phyloP scores from a whole-genome alignment of 2,888 invertebrate species.

The Plebejus argus region DNA sequence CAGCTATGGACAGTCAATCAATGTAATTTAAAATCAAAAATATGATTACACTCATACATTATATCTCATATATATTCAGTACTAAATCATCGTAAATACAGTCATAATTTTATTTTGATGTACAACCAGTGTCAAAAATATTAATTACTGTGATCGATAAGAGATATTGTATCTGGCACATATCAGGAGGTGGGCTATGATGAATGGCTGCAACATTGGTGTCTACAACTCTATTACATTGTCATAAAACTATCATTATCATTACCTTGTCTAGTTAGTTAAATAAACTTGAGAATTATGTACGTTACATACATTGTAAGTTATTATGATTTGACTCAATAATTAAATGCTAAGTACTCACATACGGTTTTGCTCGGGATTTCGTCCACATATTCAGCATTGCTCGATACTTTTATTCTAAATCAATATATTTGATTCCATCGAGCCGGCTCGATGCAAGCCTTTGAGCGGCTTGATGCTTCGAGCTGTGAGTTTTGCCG shows the following conservation, averaged over 20 bases:
- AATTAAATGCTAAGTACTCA: too few relatives aligned
- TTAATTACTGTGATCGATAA: background rate
- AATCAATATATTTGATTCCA: too few relatives aligned
- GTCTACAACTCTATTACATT: background rate
- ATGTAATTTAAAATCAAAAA: background rate
- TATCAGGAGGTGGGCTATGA: background rate
- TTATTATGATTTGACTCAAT: too few relatives aligned
- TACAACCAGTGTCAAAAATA: background rate
- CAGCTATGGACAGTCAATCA: too few relatives aligned
- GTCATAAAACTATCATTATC: background rate
- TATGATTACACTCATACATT: background rate
- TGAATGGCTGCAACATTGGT: background rate
- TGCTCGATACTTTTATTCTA: too few relatives aligned
- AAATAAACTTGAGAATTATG: background rate
- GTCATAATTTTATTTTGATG: slow-evolving; percentile 7
- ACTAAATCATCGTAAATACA: background rate
- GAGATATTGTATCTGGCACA: background rate
- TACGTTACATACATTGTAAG: background rate
- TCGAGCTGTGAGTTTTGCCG: too few relatives aligned
- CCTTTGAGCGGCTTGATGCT: too few relatives aligned
- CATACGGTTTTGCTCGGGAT: too few relatives aligned
- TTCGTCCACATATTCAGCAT: too few relatives aligned
- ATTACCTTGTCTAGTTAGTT: background rate
- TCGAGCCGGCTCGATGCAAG: too few relatives aligned
- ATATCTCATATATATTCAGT: background rate